phyloP scores from a whole-genome alignment of 2,113 vertebrate species.

The Dolichallabes microphthalmus region DNA sequence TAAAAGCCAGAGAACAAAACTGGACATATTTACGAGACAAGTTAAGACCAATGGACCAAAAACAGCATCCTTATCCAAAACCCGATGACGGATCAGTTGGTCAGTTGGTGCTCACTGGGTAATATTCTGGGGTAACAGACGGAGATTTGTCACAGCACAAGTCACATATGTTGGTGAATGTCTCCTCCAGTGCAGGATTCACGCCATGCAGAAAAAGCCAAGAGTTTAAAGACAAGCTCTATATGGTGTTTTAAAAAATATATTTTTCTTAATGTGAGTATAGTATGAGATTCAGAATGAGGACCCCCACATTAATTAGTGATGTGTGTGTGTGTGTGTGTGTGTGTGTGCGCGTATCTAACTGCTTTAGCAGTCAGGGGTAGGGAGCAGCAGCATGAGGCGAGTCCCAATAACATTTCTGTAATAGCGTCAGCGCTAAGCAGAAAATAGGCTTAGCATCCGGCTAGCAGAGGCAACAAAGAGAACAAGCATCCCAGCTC shows the following conservation, averaged over 20 bases:
- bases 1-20: background rate
- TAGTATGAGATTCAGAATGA: background rate
- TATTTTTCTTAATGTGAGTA: background rate
- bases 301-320: conserved; percentile 15
- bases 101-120: conserved; percentile 29
- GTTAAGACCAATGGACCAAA: conserved; percentile 4
- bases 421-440: conserved; percentile 80
- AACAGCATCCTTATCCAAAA: conserved; percentile 5
- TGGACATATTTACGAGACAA: background rate
- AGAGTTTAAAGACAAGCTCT: background rate
- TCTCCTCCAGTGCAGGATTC: conserved; percentile 10
- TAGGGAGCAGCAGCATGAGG: conserved; percentile 75
- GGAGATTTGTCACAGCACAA: conserved; percentile 33
- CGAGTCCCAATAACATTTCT: conserved; percentile 77
- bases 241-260: background rate
- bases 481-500: conserved; percentile 78
- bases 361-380: conserved; percentile 59
- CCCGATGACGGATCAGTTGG: background rate
- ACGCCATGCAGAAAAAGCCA: background rate
- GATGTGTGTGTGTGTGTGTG: conserved; percentile 41
- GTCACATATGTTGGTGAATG: conserved; percentile 13
- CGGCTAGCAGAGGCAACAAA: conserved; percentile 81
- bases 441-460: conserved; percentile 94
- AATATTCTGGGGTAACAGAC: conserved; percentile 28
- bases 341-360: conserved; percentile 60